phyloP scores from a whole-genome alignment of 2,888 invertebrate species.

The Alloscopus bannaensis region DNA sequence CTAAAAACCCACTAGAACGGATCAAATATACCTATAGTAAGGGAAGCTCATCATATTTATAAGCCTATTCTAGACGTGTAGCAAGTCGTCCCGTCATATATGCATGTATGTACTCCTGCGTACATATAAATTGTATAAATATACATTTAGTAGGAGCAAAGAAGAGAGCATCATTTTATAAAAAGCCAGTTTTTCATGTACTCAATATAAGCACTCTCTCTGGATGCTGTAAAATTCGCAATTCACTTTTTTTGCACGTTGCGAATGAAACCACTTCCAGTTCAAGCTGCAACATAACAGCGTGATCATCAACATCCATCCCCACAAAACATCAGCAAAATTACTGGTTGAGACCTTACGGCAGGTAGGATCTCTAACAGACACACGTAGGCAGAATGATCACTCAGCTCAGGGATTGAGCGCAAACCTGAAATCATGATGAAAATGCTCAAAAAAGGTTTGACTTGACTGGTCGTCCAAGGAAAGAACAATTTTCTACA shows the following conservation, averaged over 20 bases:
- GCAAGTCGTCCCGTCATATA: not conserved
- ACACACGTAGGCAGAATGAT: slow-evolving; percentile 9
- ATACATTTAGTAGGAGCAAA: slow-evolving; percentile 30
- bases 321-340: slow-evolving; percentile 24
- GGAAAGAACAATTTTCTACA: too few species aligned
- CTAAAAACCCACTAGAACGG: slow-evolving; percentile 46
- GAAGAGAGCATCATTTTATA: slow-evolving; percentile 46
- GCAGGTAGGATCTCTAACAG: slow-evolving; percentile 31
- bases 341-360: slow-evolving; percentile 38
- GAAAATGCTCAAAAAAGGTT: slow-evolving; percentile 37
- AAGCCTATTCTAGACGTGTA: too few species aligned
- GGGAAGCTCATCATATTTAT: too few species aligned
- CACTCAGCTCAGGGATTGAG: slow-evolving; percentile 7
- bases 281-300: slow-evolving; percentile 32
- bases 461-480: slow-evolving; percentile 49
- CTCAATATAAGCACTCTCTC: slow-evolving; percentile 56
- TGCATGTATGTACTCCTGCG: slow-evolving; percentile 13
- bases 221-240: slow-evolving; percentile 63
- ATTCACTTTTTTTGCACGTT: slow-evolving; percentile 63
- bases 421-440: slow-evolving; percentile 22
- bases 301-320: slow-evolving; percentile 38
- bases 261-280: slow-evolving; percentile 62
- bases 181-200: slow-evolving; percentile 62
- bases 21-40: too few species aligned
- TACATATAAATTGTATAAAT: slow-evolving; percentile 18